Percentiles rank a stretch among this genome's conserved stretches.
phyloP scores from a whole-genome alignment of 2,113 vertebrate species.

The Scomber japonicus region DNA sequence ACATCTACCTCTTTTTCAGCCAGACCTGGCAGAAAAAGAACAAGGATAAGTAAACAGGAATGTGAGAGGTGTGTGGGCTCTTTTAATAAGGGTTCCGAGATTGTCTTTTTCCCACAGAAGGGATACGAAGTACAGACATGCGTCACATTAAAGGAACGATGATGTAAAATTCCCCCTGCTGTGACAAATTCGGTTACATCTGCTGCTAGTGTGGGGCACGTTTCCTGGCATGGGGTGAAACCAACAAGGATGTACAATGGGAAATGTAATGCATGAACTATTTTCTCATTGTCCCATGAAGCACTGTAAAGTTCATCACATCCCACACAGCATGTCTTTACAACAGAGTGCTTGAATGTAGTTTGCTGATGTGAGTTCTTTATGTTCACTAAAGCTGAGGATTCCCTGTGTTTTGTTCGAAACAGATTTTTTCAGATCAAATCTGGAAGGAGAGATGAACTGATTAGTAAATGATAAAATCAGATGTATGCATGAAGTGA shows the following conservation, averaged over 20 bases:
- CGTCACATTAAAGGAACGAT: constrained; percentile 52
- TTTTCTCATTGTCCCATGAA: constrained; percentile 55
- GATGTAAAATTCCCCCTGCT: constrained; percentile 48
- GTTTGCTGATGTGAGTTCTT: constrained; percentile 6
- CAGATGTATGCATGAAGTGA: not conserved
- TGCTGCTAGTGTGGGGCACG: constrained; percentile 18
- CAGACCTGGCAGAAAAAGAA: not conserved
- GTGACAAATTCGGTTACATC: constrained; percentile 51
- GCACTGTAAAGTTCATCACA: constrained; percentile 49
- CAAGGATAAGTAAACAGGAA: not conserved
- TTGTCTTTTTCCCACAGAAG: constrained; percentile 5
- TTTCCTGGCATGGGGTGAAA: constrained; percentile 45
- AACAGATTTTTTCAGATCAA: constrained; percentile 3
- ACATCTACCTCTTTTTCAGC: not conserved
- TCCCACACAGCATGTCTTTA: constrained; percentile 11
- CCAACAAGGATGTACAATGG: constrained; percentile 19
- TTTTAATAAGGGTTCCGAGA: constrained; percentile 31
- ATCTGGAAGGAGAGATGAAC: not conserved
- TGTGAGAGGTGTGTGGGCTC: constrained; percentile 4
- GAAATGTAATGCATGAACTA: constrained; percentile 38
- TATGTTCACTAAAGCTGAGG: not conserved
- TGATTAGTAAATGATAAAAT: not conserved
- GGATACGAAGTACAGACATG: constrained; percentile 38
- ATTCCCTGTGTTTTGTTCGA: not conserved
- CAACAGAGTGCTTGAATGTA: constrained; percentile 11